Evolutionary conservation across 2,888 invertebrate genomes (phyloP), one percentile per base, ranked within the genome.

Genomic region (Campoplex nolae): DNA sequence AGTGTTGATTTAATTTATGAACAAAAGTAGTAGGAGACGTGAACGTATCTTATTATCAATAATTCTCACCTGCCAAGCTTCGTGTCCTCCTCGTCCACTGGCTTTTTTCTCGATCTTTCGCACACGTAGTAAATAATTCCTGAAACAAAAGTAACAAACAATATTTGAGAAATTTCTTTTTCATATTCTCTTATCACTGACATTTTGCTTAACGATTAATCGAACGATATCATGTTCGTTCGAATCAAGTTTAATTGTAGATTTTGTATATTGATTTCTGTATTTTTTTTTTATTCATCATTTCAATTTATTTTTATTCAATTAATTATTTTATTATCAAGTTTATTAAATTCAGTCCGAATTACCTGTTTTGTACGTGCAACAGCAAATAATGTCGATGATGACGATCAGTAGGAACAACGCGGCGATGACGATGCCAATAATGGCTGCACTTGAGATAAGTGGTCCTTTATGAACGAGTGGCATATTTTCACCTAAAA

Each of bases 361-460:
- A 62, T 62, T 62, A 75, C 95, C 95, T 90, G 96, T 96, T 90
- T 96, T 95, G 90, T 96, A 96, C 88, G 95, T 95, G 95, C 96
- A 96, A 94, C 97, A 97, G 93, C 98, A 98, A 58, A 97, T 96
- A 11, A 98, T 95, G 93, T 99, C 99, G 90, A 99, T 96, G 89
- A 96, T 93, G 90, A 96, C 92, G 86, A 96, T 94, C 89, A 99
- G 95, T 91, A 99, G 95, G 87, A 98, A 95, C 88, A 98, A 96
- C 89, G 98, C 95, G 65, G 97, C 97, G 85, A 98, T 95, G 51
- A 98, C 97, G 90, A 98, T 96, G 88, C 97, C 98, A 90, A 98
- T 97, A 91, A 99, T 97, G 83, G 97, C 96, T 18, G 96, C 96
- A 91, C 97, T 97, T 90, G 97, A 97, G 88, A 97, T 95, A 76